Base-by-base conservation (phyloP, 2,113 vertebrate species). In the Megaceryle torquata region DNA sequence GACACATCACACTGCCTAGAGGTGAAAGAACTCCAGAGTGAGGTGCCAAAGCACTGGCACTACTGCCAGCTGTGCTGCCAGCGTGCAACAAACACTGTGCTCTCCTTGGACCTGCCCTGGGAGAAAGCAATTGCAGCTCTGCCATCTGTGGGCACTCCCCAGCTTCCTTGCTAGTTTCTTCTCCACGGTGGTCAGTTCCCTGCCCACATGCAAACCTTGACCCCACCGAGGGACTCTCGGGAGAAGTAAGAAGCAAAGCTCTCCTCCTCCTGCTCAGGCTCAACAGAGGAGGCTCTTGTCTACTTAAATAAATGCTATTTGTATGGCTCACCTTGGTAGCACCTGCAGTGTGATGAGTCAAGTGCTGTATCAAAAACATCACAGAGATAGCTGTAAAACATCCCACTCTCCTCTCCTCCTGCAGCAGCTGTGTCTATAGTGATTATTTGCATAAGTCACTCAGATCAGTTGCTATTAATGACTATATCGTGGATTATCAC, bases 361-460 rank as follows among this genome's bases (percentile, higher is more conserved):
- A 71, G 44, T 28, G 44, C 70, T 89, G 18, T 24, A 50, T 57
- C 50, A 74, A 60, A 83, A 89, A 59, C 8, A 0, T 19, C 2
- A 0, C 0, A 1, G 64, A 82, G 39, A 37, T n/a, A 69, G 39
- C 76, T 84, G 65, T 60, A 68, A 72, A 82, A 76, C 39, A 76
- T 31, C 46, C 64, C 72, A 64, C 71, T 51, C 50, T 71, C 72
- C 69, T 41, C 51, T 82, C 46, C 67, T 93, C 76, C 60, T 71
- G 44, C 67, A 69, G 41, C 86, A 95, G 79, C 86, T 76, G 50
- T 64, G 57, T 61, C 86, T 79, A 56, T 33, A 89, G 41, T 26
- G 41, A 88, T 65, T 82, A 93, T 76, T 76, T 91, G 80, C 70
- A 6, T 65, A 91, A 94, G 35, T 84, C 54, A 28, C 59, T 82